A percentile compares a stretch with the other conserved stretches of the same genome.
Conservation (phyloP, 2,888 invertebrate species). For the Odontocolon sp. region DNA sequence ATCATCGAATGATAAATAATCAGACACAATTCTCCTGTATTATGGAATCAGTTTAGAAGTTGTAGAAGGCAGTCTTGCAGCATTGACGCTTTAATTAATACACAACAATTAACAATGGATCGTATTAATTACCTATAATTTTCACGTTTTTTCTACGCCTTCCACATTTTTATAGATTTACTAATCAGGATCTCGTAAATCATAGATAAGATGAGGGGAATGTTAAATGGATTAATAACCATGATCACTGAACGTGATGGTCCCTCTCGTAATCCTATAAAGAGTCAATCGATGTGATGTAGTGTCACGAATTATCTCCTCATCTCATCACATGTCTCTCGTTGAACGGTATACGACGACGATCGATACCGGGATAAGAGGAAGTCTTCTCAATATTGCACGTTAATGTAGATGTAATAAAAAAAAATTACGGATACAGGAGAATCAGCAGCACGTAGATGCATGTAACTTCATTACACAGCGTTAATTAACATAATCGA, state of each 20-base stretch:
- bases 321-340: background rate
- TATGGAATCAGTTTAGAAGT: too few species aligned
- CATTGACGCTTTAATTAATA: conserved; percentile 19
- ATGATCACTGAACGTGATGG: conserved; percentile 19
- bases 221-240: conserved; percentile 38
- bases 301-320: conserved; percentile 25
- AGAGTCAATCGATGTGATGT: background rate
- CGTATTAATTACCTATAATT: conserved; percentile 5
- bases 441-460: conserved; percentile 25
- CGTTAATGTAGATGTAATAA: conserved; percentile 11
- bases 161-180: background rate
- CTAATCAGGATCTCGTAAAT: conserved; percentile 22
- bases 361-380: conserved; percentile 14
- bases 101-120: conserved; percentile 1
- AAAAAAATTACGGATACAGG: conserved; percentile 26
- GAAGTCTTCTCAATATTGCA: background rate
- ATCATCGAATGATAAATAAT: too few species aligned
- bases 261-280: conserved; percentile 10
- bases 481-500: conserved; percentile 69
- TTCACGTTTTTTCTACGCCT: background rate
- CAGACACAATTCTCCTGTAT: too few species aligned
- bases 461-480: conserved; percentile 50
- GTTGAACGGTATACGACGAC: conserved; percentile 50
- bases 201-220: conserved; percentile 17
- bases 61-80: too few species aligned